These are phyloP conservation scores for Harpalus rufipes DNA, from an alignment of 2,888 invertebrate genomes.

Conservation along the genomic window DNA sequence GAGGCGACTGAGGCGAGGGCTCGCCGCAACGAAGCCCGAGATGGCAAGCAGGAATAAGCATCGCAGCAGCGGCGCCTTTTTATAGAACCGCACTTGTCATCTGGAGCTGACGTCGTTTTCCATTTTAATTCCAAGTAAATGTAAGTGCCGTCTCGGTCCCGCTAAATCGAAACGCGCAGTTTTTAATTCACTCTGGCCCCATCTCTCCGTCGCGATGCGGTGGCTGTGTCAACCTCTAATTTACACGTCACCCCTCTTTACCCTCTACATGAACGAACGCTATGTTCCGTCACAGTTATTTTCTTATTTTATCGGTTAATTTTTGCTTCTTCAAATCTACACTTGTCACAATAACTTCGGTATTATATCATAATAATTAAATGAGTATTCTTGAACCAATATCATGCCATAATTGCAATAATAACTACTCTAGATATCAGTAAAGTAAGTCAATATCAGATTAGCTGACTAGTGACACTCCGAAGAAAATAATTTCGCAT, in stretches of 20 bases:
- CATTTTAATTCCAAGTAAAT: conserved; percentile 65
- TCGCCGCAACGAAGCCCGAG: conserved; percentile 14
- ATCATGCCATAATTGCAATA: too few species aligned
- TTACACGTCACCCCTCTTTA: conserved; percentile 12
- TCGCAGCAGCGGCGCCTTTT: conserved; percentile 52
- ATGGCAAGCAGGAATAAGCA: conserved; percentile 18
- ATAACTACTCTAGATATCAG: too few species aligned
- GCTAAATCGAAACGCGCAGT: conserved; percentile 44
- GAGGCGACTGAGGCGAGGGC: conserved; percentile 40
- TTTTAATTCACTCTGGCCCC: conserved; percentile 35
- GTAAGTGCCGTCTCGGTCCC: conserved; percentile 57
- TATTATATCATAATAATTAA: too few species aligned
- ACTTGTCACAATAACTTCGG: too few species aligned
- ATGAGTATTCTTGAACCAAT: too few species aligned
- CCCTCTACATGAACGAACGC: background rate
- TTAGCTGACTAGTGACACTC: too few species aligned
- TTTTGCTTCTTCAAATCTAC: background rate
- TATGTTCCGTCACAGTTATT: conserved; percentile 12
- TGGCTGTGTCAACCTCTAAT: conserved; percentile 10
- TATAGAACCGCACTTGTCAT: conserved; percentile 59
- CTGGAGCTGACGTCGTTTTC: conserved; percentile 63
- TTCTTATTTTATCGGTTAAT: conserved; percentile 39
- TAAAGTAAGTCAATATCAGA: too few species aligned
- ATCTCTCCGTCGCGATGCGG: background rate
- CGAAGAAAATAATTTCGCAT: conserved; percentile 18